Percentiles rank a stretch among this genome's conserved stretches.
phyloP scores from a whole-genome alignment of 1,140 invertebrate species.

The Liolophura sinensis region DNA sequence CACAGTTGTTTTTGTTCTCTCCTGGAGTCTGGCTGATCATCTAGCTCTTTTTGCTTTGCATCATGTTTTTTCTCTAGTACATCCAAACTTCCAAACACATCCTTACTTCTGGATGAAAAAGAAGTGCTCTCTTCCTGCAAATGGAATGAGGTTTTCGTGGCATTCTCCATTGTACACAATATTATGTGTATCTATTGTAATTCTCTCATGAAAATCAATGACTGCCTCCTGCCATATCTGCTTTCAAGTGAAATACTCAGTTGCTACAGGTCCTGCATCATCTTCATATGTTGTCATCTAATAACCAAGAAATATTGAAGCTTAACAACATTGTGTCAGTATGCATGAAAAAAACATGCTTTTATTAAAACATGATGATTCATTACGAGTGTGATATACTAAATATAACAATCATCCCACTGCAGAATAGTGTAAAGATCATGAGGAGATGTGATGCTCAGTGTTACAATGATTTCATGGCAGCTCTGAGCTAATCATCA shows the following conservation, averaged over 20 bases:
- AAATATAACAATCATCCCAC: too few species aligned
- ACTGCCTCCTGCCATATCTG: not conserved
- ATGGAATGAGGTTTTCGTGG: not conserved
- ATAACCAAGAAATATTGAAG: not conserved
- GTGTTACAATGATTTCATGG: too few species aligned
- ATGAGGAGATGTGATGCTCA: too few species aligned
- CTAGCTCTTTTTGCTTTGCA: constrained; percentile 20
- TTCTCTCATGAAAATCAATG: not conserved
- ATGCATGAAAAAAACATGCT: not conserved
- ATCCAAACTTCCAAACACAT: constrained; percentile 32
- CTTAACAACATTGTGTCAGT: not conserved
- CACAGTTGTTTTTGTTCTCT: constrained; percentile 13
- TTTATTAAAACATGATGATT: too few species aligned
- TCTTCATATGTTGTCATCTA: not conserved
- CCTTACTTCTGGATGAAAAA: constrained; percentile 24
- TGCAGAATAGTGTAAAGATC: too few species aligned
- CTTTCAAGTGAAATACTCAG: not conserved
- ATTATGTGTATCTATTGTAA: not conserved
- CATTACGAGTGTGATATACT: too few species aligned
- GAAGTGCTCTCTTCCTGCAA: constrained; percentile 10
- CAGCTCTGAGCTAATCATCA: too few species aligned
- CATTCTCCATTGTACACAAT: not conserved
- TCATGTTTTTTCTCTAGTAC: constrained; percentile 34
- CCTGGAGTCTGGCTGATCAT: constrained; percentile 2
- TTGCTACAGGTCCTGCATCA: not conserved